Evolutionary conservation across 2,888 invertebrate genomes (phyloP).

Genomic region (Nephrotoma appendiculata): DNA sequence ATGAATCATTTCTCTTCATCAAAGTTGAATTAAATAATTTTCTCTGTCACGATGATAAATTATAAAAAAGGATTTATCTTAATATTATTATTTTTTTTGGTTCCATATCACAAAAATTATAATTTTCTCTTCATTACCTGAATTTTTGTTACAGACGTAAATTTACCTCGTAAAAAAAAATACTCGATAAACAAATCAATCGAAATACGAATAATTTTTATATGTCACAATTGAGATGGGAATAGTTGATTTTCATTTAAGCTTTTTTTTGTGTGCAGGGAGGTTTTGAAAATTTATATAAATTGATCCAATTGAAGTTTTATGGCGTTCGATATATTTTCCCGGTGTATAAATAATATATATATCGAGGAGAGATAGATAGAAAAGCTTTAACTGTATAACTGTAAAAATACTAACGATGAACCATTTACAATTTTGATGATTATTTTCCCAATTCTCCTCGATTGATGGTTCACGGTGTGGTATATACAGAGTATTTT

Average conservation of each 20-base stretch:
- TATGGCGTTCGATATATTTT: background rate
- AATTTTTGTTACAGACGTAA: background rate
- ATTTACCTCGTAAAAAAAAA: background rate
- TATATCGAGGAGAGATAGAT: background rate
- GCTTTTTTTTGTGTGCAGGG: background rate
- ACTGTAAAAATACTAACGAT: background rate
- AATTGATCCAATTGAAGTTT: background rate
- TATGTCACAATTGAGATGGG: background rate
- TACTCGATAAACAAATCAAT: background rate
- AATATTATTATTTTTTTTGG: background rate
- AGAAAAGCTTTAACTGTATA: background rate
- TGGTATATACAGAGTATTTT: background rate
- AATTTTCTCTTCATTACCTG: background rate
- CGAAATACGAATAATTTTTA: background rate
- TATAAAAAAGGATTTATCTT: background rate
- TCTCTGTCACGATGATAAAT: background rate
- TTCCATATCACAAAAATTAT: background rate
- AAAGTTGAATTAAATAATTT: background rate
- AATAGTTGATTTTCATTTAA: background rate
- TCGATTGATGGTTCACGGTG: background rate
- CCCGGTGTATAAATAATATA: too few species aligned
- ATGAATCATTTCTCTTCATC: background rate
- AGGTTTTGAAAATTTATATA: background rate
- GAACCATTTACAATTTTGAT: background rate
- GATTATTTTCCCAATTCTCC: background rate